phyloP scores from a whole-genome alignment of 1,140 invertebrate genomes.

The Aphelinus atriplicis region DNA sequence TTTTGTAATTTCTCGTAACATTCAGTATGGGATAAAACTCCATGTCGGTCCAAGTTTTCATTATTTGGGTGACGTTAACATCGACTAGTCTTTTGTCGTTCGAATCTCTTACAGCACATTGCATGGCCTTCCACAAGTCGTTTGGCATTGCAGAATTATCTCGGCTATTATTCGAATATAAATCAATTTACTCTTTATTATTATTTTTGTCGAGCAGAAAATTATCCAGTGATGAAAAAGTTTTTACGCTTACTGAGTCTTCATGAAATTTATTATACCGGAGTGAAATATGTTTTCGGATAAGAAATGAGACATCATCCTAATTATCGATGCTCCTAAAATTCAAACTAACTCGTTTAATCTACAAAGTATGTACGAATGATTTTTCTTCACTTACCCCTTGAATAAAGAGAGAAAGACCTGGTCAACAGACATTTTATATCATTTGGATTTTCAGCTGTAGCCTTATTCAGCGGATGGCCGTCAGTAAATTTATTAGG shows the following conservation, averaged over 20 bases:
- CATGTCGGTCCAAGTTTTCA: constrained; percentile 77
- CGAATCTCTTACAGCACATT: constrained; percentile 65
- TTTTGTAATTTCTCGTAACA: constrained; percentile 64
- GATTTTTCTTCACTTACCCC: neutral
- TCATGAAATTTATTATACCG: constrained; percentile 62
- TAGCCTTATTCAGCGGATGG: constrained; percentile 35
- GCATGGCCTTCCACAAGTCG: constrained; percentile 75
- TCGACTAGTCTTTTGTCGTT: constrained; percentile 47
- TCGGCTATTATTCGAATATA: constrained; percentile 47
- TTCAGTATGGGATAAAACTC: constrained; percentile 75
- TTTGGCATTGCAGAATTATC: constrained; percentile 72
- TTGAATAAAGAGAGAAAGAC: constrained; percentile 3
- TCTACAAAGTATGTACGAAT: too few relatives aligned
- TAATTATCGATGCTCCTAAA: constrained; percentile 67
- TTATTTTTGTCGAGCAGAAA: neutral
- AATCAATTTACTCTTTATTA: too few relatives aligned
- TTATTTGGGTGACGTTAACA: constrained; percentile 65
- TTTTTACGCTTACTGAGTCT: constrained; percentile 59
- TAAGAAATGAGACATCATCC: constrained; percentile 67
- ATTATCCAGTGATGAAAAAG: neutral
- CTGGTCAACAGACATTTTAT: constrained; percentile 36
- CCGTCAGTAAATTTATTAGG: constrained; percentile 39
- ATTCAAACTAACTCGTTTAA: neutral
- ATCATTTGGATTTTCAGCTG: constrained; percentile 33
- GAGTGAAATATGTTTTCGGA: constrained; percentile 62